Base-by-base conservation (phyloP, 2,797 vertebrate species). In the Synanceia verrucosa region DNA sequence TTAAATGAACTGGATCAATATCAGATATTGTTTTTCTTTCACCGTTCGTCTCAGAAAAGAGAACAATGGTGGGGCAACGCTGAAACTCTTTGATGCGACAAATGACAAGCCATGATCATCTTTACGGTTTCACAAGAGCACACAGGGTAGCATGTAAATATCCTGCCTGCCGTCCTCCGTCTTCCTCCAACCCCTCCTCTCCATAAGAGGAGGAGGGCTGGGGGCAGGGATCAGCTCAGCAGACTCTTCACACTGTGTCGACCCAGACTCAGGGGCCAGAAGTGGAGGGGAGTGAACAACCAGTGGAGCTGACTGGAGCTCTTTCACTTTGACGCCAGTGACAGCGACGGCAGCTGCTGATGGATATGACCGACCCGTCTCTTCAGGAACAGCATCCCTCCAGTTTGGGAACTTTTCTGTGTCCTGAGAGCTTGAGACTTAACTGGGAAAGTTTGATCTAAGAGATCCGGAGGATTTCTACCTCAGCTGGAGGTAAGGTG, bases 151-250 rank as follows among this genome's bases (percentile, higher is more conserved):
- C 16, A 50, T 46, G 33, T 55, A 48, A 76, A 78, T 72, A 76
- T 83, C 70, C 72, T 62, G 46, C 24, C 51, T 58, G 41, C 47
- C 48, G 65, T 33, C 59, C 33, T 39, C 65, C 19, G 33, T 62
- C 77, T 71, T 69, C 68, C 79, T 76, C 78, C 74, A 41, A 55
- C 80, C 77, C 72, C 63, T 68, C 75, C 71, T 68, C 62, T 62
- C 24, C 70, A 63, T 66, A 34, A 74, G 71, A 81, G 62, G 78
- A 86, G 86, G 87, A 88, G 89, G 87, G 86, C 59, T 58, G 41
- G 73, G 80, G 80, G 69, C 65, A 75, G 77, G 79, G 85, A 84
- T 89, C 78, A 74, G 47, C 61, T 67, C 73, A 28, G 57, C 81
- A 82, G 71, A 78, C 80, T 85, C 81, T 79, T 79, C 44, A 85